These are phyloP conservation scores for Leptinotarsa defecta DNA, from an alignment of 1,140 invertebrate species.

Conservation along the genomic window DNA sequence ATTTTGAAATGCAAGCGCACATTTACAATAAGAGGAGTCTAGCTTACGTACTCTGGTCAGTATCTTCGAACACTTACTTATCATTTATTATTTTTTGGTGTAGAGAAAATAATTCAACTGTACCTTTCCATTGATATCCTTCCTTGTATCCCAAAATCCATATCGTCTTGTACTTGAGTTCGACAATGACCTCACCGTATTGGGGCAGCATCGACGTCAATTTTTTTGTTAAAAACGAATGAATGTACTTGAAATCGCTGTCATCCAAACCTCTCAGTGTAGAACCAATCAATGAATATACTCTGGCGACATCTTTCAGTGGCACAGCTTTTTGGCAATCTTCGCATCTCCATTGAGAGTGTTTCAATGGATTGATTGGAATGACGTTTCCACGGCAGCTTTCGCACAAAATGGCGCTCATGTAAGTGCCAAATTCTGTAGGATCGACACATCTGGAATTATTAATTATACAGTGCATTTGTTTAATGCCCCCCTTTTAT, in stretches of 20 bases:
- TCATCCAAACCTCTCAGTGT: slow-evolving; percentile 56
- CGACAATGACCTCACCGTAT: slow-evolving; percentile 60
- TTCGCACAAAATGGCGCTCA: slow-evolving; percentile 60
- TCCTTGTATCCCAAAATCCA: slow-evolving; percentile 46
- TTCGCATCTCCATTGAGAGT: slow-evolving; percentile 59
- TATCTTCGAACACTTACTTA: too few species aligned
- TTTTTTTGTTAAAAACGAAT: slow-evolving; percentile 58
- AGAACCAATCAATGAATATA: slow-evolving; percentile 55
- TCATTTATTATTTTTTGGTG: too few species aligned
- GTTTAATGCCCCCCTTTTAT: too few species aligned
- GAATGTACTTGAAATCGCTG: slow-evolving; percentile 56
- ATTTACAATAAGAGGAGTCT: too few species aligned
- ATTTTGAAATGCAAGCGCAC: too few species aligned
- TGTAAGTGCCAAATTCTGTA: slow-evolving; percentile 59
- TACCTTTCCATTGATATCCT: slow-evolving; percentile 43
- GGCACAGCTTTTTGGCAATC: slow-evolving; percentile 57
- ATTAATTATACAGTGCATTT: too few species aligned
- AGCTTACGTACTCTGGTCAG: too few species aligned
- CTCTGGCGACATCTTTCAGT: slow-evolving; percentile 54
- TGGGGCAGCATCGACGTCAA: slow-evolving; percentile 58
- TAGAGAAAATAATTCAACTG: too few species aligned
- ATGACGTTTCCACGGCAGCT: slow-evolving; percentile 55
- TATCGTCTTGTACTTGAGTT: slow-evolving; percentile 56
- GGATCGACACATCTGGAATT: slow-evolving; percentile 68
- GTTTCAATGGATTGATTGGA: slow-evolving; percentile 58